Evolutionary conservation across 2,113 vertebrate species (phyloP), one percentile per base, ranked within the genome.

Genomic region (Chloropsis cyanopogon): DNA sequence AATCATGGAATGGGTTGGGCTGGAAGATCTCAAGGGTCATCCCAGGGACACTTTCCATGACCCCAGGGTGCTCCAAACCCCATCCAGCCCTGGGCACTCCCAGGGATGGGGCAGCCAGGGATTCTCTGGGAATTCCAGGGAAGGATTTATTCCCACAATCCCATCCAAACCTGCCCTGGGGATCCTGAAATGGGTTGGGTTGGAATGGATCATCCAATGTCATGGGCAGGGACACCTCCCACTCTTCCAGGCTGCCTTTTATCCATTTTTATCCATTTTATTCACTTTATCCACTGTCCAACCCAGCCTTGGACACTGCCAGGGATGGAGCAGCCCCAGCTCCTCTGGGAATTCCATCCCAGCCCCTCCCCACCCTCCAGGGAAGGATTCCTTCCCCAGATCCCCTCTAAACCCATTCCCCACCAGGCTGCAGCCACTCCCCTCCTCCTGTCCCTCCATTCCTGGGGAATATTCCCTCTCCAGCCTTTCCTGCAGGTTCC

Each of bases 301-400:
- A 0, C 10, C 64, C 1, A 7, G 14, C 39, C 28, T 53, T 0
- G 73, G 56, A 1, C n/a, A 35, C 7, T 47, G 0, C 23, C 73
- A 78, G 39, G 19, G 33, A 13, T 31, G 29, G 5, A 1, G 42
- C 31, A 76, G 44, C 53, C 64, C 4, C 2, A 4, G 82, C 2
- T 75, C 3, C 20, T 49, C 50, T 37, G 49, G 68, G 49, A 63
- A 73, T 75, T 35, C 71, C 28, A 71, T 16, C 21, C 31, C 56
- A 64, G 6, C 14, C 9, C 47, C 17, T 47, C 9, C 25, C 39
- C 60, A 44, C 33, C 42, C 52, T 82, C 68, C 26, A 64, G 70
- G 35, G 37, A 50, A 35, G 25, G 14, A 78, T n/a, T 54, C 4
- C 1, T 35, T 49, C 75, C 75, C 24, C 17, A 68, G 17, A 63